Evolutionary conservation across 2,888 invertebrate genomes (phyloP).

Genomic region (Tachina grossa): DNA sequence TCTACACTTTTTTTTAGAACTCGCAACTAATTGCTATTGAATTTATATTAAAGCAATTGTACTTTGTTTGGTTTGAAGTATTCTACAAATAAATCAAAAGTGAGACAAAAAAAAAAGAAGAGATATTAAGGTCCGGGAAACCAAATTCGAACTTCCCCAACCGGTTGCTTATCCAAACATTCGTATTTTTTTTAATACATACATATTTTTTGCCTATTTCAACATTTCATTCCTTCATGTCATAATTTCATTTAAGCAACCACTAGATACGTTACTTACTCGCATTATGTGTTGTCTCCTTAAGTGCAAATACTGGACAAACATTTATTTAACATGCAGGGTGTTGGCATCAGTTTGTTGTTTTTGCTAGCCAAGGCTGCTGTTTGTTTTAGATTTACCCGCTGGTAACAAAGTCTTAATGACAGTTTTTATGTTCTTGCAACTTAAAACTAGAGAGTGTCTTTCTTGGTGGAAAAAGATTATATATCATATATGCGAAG

Average conservation of each 20-base stretch:
- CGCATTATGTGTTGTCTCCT: constrained; percentile 3
- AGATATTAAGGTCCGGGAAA: constrained; percentile 5
- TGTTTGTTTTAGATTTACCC: background rate
- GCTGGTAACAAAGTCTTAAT: constrained; percentile 45
- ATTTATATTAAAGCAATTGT: constrained; percentile 31
- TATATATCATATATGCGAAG: constrained; percentile 61
- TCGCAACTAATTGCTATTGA: constrained; percentile 47
- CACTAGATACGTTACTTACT: no score
- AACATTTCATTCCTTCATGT: background rate
- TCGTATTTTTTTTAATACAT: background rate
- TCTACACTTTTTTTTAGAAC: background rate
- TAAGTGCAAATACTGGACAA: constrained; percentile 9
- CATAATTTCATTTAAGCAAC: constrained; percentile 15
- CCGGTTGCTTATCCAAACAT: no score
- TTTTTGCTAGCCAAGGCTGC: background rate
- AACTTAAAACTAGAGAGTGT: constrained; percentile 30
- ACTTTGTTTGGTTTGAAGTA: constrained; percentile 24
- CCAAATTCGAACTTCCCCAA: background rate
- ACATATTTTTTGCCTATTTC: no score
- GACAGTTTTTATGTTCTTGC: constrained; percentile 45
- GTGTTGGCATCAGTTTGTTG: constrained; percentile 50
- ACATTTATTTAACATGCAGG: constrained; percentile 16
- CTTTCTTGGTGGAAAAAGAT: constrained; percentile 7
- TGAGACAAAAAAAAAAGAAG: background rate
- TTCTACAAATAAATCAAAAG: background rate